A percentile compares a stretch with the other conserved stretches of the same genome.
phyloP scores from a whole-genome alignment of 2,888 invertebrate genomes.

The Penaeus monodon region DNA sequence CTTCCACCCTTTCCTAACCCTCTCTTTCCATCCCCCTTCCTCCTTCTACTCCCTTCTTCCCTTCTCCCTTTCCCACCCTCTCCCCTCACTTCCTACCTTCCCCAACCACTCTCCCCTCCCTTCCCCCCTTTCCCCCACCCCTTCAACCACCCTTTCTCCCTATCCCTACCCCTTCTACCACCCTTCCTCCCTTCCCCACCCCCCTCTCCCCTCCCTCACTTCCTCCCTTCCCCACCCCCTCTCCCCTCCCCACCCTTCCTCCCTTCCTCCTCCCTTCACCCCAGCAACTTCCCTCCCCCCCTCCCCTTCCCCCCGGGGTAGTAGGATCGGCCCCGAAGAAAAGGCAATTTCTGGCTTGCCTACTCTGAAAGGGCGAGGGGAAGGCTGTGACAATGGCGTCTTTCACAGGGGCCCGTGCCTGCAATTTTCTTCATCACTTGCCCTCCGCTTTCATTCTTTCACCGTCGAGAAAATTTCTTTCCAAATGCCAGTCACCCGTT shows the following conservation, averaged over 20 bases:
- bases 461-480: conserved; percentile 61
- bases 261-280: not conserved
- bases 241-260: not conserved
- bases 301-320: not conserved
- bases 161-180: no score
- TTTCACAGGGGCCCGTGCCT: conserved; percentile 62
- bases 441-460: conserved; percentile 62
- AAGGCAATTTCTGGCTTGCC: conserved; percentile 65
- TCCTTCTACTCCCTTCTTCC: no score
- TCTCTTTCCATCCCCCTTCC: no score
- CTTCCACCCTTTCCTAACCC: no score
- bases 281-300: not conserved
- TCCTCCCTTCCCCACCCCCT: no score
- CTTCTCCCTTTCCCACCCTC: no score
- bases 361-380: conserved; percentile 62
- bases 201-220: no score
- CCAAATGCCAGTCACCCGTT: conserved; percentile 64
- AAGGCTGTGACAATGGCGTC: conserved; percentile 62
- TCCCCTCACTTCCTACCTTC: no score
- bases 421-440: conserved; percentile 65
- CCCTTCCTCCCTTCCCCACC: no score
- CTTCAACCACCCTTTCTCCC: no score
- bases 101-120: no score
- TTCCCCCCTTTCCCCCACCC: no score
- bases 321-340: conserved; percentile 55